Evolutionary conservation across 2,888 invertebrate species (phyloP), one percentile per base, ranked within the genome.

Genomic region (Timema podura): DNA sequence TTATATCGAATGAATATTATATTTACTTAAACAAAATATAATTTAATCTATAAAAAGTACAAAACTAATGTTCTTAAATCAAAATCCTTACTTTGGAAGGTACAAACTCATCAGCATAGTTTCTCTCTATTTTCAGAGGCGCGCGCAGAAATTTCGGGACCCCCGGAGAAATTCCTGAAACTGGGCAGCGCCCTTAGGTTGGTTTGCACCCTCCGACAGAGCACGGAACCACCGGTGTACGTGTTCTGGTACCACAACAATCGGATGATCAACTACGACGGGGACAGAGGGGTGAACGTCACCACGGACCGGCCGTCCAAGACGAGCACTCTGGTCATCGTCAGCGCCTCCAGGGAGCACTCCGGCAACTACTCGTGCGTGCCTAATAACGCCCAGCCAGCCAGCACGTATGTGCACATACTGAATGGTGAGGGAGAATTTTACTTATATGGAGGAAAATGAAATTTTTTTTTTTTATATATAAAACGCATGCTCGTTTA

Each of bases 311-410:
- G 74, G 16, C 71, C 70, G 48, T 67, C 71, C 70, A 77, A 77
- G 71, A 79, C 77, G 48, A 79, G 79, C 48, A 76, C 74, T 75
- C 75, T 91, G 59, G 69, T 70, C 65, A 88, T 89, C 76, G 83
- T 83, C 0, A 83, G 83, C 0, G 87, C 89, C 16, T 88, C 88
- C 70, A 70, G 70, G 48, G 72, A 72, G 46, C 93, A 94, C 78
- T 91, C 93, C 13, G 94, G 94, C 9, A 93, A 93, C 82, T 95
- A 94, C 80, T 92, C 93, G 51, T 95, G 95, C 80, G 90, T 91
- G 73, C 93, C 95, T 7, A 93, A 92, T 79, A 95, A 95, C 80
- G 93, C 95, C 9, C 90, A 91, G 72, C 91, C 93, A 8, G 93
- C 93, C 74, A 92, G 92, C 80, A 92, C 93, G 76, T 89, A 91